Evolutionary conservation across 2,888 invertebrate species (phyloP), one percentile per base, ranked within the genome.

Genomic region (Sialis fuliginosa): DNA sequence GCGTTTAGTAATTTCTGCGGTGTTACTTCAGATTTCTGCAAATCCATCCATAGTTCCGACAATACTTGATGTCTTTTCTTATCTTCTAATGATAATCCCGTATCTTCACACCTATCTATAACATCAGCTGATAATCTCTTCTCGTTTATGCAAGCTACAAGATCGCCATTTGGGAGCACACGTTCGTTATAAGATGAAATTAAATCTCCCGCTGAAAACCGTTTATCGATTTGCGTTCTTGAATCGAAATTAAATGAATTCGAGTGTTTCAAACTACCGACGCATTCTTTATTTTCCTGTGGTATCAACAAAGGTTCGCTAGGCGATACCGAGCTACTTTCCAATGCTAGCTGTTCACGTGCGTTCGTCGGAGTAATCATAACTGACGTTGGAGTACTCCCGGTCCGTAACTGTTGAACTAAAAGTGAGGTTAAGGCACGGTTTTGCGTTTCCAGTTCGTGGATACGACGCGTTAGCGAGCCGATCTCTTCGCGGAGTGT

Each of bases 401-500:
- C 62, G 22, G 58, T 71, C 8, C 74, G 66, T 52, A 78, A 63
- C 58, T 78, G 77, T 48, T 81, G 77, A 49, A 81, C 75, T 51
- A 82, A 65, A 54, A 82, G 68, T 6, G 79, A 71, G 53, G 80
- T 81, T 49, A 88, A 67, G 32, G 81, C 77, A 48, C 77, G 68
- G 65, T 88, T 88, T 61, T 87, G 85, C 33, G 77, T 71, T 63
- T 87, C 87, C 53, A 87, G 67, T 60, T 87, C 86, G 53, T 79
- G 76, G 42, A 87, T 83, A 50, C 81, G 74, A 50, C 73, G 72
- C 57, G 83, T 79, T 10, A 87, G 69, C 51, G 78, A 76, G 48
- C 76, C 72, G 58, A 87, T 74, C 65, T 87, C 86, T 60, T 86
- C 86, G 50, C 82, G 75, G 48, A 86, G 70, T 56, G 79, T 80